phyloP scores from a whole-genome alignment of 2,797 vertebrate genomes.

The Coluber constrictor region DNA sequence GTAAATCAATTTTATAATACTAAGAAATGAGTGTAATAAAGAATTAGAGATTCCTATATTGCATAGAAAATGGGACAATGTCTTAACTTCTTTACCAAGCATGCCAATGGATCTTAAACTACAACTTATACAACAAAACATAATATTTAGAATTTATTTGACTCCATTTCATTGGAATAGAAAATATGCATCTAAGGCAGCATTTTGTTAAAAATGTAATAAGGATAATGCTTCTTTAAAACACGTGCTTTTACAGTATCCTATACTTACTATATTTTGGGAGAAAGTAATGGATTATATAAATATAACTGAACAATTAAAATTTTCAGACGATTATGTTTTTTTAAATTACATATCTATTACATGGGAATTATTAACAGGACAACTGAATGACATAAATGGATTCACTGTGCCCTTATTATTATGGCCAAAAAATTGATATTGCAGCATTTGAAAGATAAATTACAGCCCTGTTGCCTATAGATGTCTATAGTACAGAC shows the following conservation, averaged over 20 bases:
- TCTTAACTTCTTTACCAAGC: background rate
- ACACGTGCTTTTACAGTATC: background rate
- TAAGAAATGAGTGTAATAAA: background rate
- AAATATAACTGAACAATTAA: background rate
- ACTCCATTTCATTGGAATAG: background rate
- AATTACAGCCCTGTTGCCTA: background rate
- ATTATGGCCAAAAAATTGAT: background rate
- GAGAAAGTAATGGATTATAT: background rate
- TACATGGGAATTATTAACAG: background rate
- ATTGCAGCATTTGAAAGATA: background rate
- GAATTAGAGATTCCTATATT: background rate
- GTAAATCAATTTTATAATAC: background rate
- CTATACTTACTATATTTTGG: background rate
- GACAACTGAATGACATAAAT: background rate
- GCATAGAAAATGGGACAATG: background rate
- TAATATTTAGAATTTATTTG: background rate
- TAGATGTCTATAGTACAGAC: background rate
- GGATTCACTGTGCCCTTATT: background rate
- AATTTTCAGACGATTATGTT: background rate
- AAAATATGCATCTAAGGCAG: background rate
- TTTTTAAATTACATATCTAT: background rate
- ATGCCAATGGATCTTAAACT: background rate
- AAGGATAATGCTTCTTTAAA: background rate
- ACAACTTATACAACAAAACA: background rate
- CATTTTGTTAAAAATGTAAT: background rate